Conservation (phyloP, 2,113 vertebrate genomes). For the human region DNA sequence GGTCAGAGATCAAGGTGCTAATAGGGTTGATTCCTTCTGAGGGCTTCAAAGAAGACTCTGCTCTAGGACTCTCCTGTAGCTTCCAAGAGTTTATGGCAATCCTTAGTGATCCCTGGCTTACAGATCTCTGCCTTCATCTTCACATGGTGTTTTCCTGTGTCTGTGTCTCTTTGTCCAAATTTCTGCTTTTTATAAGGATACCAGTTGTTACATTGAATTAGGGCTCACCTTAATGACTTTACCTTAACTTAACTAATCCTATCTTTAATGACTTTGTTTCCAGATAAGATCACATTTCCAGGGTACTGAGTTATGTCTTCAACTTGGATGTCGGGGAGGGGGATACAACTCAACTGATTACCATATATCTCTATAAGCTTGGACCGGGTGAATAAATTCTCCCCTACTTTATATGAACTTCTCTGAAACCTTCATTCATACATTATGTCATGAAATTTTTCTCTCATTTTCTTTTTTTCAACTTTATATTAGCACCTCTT, state of each 20-base stretch:
- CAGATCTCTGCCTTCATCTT: not conserved
- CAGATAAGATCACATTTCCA: not conserved
- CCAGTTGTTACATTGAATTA: no score
- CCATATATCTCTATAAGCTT: not conserved
- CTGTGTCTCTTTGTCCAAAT: not conserved
- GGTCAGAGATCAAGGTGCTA: not conserved
- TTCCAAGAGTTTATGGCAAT: not conserved
- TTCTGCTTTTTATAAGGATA: not conserved
- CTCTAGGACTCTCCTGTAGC: rapidly evolving
- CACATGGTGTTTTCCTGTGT: not conserved
- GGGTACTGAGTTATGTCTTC: not conserved
- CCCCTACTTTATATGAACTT: not conserved
- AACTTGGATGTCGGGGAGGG: rapidly evolving
- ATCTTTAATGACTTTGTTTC: not conserved
- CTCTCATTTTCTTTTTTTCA: not conserved
- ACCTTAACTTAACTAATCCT: not conserved
- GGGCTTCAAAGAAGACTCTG: not conserved
- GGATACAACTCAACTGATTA: not conserved
- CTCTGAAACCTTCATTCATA: not conserved
- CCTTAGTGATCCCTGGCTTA: not conserved
- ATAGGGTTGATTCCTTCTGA: not conserved
- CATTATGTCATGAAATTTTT: not conserved
- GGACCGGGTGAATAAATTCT: not conserved
- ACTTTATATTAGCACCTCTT: not conserved
- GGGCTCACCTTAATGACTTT: not conserved